A percentile compares a stretch with the other conserved stretches of the same genome.
Conservation (phyloP, 2,888 invertebrate genomes). For the Apomyelois bistriatella region DNA sequence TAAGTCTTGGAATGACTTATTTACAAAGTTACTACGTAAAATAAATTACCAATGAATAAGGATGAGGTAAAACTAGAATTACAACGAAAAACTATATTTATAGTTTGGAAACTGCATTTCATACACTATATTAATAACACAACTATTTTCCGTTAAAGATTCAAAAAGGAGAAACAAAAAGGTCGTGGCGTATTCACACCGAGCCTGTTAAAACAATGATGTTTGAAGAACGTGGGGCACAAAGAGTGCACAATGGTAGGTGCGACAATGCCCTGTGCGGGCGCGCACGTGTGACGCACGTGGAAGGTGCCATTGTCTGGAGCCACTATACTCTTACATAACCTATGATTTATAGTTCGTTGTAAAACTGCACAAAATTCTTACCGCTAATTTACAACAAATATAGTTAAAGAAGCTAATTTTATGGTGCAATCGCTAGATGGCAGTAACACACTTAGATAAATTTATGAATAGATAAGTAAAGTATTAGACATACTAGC, state of each 20-base stretch:
- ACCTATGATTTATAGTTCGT: slow-evolving; percentile 3
- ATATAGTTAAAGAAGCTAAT: too few relatives aligned
- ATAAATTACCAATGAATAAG: too few relatives aligned
- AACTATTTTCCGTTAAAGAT: neutral
- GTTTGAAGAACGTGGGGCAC: neutral
- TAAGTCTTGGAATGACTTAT: too few relatives aligned
- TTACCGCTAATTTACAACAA: neutral
- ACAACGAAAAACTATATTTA: too few relatives aligned
- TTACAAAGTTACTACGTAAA: too few relatives aligned
- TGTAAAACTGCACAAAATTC: neutral
- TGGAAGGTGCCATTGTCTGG: slow-evolving; percentile 2
- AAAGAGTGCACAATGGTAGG: slow-evolving; percentile 22
- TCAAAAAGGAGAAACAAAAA: neutral
- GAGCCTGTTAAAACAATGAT: slow-evolving; percentile 2
- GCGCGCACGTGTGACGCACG: slow-evolving; percentile 43
- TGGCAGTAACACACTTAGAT: too few relatives aligned
- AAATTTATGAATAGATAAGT: too few relatives aligned
- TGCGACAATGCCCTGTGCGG: slow-evolving; percentile 24
- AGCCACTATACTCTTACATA: slow-evolving; percentile 19
- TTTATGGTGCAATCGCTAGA: too few relatives aligned
- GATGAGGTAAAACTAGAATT: too few relatives aligned
- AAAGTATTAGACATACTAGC: too few relatives aligned
- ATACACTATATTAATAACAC: too few relatives aligned
- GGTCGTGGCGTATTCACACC: neutral
- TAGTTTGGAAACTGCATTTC: too few relatives aligned